Evolutionary conservation across 1,140 invertebrate genomes (phyloP).

Genomic region (Phenacoccus solenopsis): DNA sequence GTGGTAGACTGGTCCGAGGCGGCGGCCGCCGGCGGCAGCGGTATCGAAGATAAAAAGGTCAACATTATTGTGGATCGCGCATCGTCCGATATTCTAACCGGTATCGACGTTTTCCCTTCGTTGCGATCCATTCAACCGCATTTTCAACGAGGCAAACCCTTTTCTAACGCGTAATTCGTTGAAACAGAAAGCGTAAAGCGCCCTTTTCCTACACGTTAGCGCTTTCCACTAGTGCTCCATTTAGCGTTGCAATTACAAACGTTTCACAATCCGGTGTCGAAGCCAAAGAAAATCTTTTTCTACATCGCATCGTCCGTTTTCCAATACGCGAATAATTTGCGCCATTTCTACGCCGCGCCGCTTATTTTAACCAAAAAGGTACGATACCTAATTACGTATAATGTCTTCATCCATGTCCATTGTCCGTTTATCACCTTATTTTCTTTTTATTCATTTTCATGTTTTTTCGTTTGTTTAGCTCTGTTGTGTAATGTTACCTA

Average conservation of each 20-base stretch:
- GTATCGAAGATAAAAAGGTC: neutral
- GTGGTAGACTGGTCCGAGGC: slow-evolving; percentile 25
- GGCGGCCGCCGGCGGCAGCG: neutral
- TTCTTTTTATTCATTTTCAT: no score
- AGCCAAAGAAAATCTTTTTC: neutral
- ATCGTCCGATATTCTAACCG: neutral
- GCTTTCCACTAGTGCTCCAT: neutral
- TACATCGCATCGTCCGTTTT: neutral
- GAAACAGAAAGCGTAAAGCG: neutral
- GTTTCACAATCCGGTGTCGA: neutral
- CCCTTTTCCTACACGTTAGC: no score
- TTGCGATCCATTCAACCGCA: neutral
- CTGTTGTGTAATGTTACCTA: no score
- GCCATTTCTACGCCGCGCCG: no score
- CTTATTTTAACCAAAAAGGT: no score
- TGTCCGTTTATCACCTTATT: no score
- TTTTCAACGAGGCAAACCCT: neutral
- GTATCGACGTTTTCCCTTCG: neutral
- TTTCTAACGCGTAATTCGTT: neutral
- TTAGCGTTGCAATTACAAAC: neutral
- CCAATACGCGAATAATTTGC: no score
- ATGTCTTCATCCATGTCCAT: no score
- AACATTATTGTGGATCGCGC: neutral
- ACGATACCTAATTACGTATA: no score
- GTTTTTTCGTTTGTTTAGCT: no score